Percentiles rank a stretch among this genome's conserved stretches.
These are phyloP conservation scores for Acanthornis magna DNA, from an alignment of 2,797 vertebrate species.

Conservation along the genomic window DNA sequence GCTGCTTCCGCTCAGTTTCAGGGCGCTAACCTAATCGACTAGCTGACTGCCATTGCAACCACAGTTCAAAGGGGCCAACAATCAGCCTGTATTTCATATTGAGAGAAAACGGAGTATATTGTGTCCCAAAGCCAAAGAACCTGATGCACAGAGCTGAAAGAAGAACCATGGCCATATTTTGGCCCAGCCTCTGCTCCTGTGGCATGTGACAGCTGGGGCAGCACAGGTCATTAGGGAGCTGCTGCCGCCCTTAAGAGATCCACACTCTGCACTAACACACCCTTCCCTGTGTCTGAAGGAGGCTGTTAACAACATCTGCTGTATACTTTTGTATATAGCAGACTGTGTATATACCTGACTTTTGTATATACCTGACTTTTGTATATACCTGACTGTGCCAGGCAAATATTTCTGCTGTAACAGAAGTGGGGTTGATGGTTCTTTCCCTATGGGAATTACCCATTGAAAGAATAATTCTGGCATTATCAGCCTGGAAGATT, in stretches of 20 bases:
- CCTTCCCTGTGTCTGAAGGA: neutral
- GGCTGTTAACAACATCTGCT: neutral
- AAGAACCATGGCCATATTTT: neutral
- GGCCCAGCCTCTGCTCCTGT: neutral
- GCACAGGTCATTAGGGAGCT: neutral
- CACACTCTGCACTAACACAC: accelerated
- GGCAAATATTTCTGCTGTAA: neutral
- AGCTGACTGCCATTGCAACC: neutral
- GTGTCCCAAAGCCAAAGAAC: neutral
- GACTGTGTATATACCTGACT: no score
- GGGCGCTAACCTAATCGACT: neutral
- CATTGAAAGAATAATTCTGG: neutral
- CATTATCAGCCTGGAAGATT: neutral
- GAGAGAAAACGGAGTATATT: neutral
- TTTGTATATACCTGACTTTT: no score
- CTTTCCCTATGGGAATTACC: neutral
- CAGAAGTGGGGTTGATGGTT: neutral
- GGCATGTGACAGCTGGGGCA: neutral
- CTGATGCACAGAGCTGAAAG: neutral
- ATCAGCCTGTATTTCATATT: neutral
- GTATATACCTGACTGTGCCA: neutral
- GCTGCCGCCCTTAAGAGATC: neutral
- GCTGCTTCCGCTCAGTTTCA: neutral
- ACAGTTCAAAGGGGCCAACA: neutral
- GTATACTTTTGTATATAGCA: neutral